Conservation (phyloP, 2,797 vertebrate genomes). For the Dicrostonyx torquatus region DNA sequence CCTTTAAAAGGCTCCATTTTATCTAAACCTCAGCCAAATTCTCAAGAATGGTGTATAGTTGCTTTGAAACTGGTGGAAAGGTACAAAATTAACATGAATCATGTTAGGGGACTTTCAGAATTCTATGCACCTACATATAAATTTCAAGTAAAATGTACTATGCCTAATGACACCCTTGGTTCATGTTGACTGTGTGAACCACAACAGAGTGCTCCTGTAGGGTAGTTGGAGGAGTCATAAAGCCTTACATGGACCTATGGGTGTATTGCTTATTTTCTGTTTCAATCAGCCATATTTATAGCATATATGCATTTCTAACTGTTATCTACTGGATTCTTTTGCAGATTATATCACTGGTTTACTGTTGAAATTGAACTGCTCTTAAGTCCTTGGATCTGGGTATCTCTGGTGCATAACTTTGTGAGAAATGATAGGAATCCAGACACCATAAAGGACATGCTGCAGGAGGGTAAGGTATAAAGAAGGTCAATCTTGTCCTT, state of each 20-base stretch:
- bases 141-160: neutral
- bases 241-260: neutral
- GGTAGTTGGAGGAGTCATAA: neutral
- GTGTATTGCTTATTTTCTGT: neutral
- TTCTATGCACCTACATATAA: neutral
- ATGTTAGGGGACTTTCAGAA: neutral
- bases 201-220: neutral
- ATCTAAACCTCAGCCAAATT: neutral
- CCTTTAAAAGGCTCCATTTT: conserved; percentile 5
- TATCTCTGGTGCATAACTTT: neutral
- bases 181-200: neutral
- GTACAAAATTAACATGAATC: neutral
- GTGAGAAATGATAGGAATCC: neutral
- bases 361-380: conserved; percentile 35
- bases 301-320: conserved; percentile 30
- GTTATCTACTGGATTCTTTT: conserved; percentile 19
- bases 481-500: neutral
- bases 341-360: neutral
- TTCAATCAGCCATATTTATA: conserved; percentile 23
- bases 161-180: neutral
- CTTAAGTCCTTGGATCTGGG: neutral
- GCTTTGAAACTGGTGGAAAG: conserved; percentile 3
- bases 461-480: conserved; percentile 33
- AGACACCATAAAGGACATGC: conserved; percentile 8
- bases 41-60: neutral